phyloP scores from a whole-genome alignment of 2,888 invertebrate species.

The Mantis religiosa region DNA sequence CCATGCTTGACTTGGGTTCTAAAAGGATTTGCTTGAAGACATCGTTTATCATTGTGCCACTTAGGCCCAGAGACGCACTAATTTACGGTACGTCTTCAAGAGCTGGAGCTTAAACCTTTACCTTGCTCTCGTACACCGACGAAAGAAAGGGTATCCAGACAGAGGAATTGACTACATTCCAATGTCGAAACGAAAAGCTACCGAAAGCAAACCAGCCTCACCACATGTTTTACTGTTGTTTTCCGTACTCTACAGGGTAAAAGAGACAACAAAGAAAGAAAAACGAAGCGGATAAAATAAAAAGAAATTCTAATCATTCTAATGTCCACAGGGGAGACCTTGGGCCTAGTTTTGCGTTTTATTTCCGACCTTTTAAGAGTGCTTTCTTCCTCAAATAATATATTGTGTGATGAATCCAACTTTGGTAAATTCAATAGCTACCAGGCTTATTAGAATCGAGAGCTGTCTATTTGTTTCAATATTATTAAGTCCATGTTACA shows the following conservation, averaged over 20 bases:
- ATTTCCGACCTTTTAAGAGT: too few relatives aligned
- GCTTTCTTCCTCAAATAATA: too few relatives aligned
- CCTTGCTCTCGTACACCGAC: neutral
- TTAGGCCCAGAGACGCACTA: neutral
- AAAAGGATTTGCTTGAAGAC: conserved; percentile 9
- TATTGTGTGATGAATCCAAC: too few relatives aligned
- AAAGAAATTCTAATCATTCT: neutral
- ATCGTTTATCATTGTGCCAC: conserved; percentile 9
- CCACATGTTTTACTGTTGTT: neutral
- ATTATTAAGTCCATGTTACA: too few relatives aligned
- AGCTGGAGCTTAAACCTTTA: neutral
- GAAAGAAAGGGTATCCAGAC: neutral
- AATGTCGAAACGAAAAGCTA: neutral
- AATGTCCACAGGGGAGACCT: too few relatives aligned
- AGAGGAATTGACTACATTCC: neutral
- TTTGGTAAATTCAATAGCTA: too few relatives aligned
- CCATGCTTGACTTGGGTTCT: neutral
- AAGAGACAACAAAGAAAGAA: neutral
- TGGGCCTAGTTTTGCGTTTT: too few relatives aligned
- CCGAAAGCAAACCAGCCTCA: neutral
- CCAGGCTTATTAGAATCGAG: too few relatives aligned
- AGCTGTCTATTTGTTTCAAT: too few relatives aligned
- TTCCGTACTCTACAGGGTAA: neutral
- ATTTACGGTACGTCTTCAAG: neutral
- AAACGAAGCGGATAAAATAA: neutral